Percentiles rank a stretch among this genome's conserved stretches.
phyloP scores from a whole-genome alignment of 2,113 vertebrate genomes.

The Axis porcinus region DNA sequence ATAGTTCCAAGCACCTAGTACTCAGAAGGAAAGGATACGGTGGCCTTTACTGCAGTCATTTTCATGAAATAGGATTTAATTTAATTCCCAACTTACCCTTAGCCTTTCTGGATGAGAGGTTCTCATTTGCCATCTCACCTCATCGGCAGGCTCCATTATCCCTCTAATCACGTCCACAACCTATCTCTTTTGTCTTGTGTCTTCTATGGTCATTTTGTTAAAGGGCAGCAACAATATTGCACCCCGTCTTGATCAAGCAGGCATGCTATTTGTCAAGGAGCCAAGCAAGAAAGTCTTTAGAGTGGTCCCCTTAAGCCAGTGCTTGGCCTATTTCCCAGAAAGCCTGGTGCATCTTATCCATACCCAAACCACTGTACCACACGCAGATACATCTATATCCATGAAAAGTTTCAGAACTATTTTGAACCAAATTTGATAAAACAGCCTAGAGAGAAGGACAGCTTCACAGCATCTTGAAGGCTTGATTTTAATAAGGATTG shows the following conservation, averaged over 20 bases:
- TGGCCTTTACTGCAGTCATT: neutral
- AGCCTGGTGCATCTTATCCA: neutral
- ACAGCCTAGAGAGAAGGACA: constrained; percentile 14
- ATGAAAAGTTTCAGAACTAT: constrained; percentile 55
- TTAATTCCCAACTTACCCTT: neutral
- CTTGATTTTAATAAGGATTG: constrained; percentile 65
- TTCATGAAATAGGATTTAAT: neutral
- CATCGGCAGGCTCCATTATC: neutral
- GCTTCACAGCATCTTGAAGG: constrained; percentile 42
- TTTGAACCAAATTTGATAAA: constrained; percentile 55
- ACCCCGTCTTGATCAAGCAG: constrained; percentile 17
- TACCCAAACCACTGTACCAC: neutral
- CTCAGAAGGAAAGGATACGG: neutral
- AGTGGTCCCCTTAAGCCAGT: neutral
- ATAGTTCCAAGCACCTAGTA: neutral
- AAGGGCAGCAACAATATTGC: constrained; percentile 29
- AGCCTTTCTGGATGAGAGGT: neutral
- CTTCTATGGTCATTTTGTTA: constrained; percentile 33
- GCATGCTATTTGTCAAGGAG: neutral
- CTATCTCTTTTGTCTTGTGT: neutral
- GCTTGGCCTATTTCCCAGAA: constrained; percentile 31
- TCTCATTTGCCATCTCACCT: constrained; percentile 10
- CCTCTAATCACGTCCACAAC: neutral
- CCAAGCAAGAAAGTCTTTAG: constrained; percentile 13
- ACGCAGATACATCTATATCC: neutral